Base-by-base conservation (phyloP, 2,797 vertebrate species). In the Pseudochirops corinnae region DNA sequence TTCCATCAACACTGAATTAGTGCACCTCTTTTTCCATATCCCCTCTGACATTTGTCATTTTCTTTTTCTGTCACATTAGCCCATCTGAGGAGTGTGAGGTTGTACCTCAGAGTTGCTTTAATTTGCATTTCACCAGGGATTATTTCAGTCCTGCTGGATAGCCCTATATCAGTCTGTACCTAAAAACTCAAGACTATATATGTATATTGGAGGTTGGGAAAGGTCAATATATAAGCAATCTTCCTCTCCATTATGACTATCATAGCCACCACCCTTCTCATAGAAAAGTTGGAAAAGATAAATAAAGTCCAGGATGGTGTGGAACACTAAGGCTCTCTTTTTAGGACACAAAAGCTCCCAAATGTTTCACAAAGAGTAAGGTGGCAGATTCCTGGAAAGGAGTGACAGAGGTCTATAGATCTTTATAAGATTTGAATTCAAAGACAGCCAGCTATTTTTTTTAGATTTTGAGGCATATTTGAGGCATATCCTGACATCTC, bases 391-490 rank as follows among this genome's bases (percentile, higher is more conserved):
- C 39, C 39, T 87, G 21, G 39, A 87, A 87, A 87, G 24, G 39
- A 87, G 9, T 50, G 74, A 87, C 39, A 87, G 39, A 3, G 10
- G 50, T 87, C 39, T 87, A 50, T 50, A 87, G 74, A 87, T 87
- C 74, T 91, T 91, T 53, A 91, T 55, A 91, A 55, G 28, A 91
- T 91, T 31, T 91, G 12, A 91, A 91, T 91, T 91, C 55, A 91
- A 33, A 91, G 92, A 97, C 96, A 50, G 18, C 5, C 5, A 58
- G 9, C 39, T 50, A 21, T 16, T 39, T 82, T 95, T 46, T 96
- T 95, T 62, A 52, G 1, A 2, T 55, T 97, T 96, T 96, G 95
- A 56, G 96, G 82, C 74, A 97, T 95, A 96, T 96, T 93, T 46
- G 0, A 97, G 96, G 39, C 39, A 87, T 87, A 55, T 33, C 50